These are phyloP conservation scores for Passerina amoena DNA, from an alignment of 2,113 vertebrate species.

Conservation along the genomic window DNA sequence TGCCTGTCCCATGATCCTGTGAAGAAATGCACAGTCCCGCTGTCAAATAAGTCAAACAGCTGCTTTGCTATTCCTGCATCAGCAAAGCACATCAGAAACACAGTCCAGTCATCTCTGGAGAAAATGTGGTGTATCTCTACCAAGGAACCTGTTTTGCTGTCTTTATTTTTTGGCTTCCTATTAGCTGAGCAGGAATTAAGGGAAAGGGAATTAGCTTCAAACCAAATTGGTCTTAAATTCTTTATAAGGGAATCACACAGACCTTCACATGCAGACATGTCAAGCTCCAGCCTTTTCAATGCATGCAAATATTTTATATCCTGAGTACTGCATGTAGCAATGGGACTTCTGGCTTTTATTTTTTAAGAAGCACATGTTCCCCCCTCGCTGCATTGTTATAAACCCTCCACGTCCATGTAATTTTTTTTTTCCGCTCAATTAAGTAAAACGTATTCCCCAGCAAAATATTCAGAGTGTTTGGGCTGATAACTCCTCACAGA, in stretches of 20 bases:
- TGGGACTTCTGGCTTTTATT: not conserved
- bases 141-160: not conserved
- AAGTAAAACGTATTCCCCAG: not conserved
- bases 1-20: not conserved
- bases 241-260: slow-evolving; percentile 15
- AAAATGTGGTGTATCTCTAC: not conserved
- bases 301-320: not conserved
- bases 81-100: not conserved
- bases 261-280: not conserved
- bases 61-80: not conserved
- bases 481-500: not conserved
- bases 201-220: slow-evolving; percentile 37
- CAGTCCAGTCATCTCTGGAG: not conserved
- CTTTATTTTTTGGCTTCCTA: slow-evolving; percentile 5
- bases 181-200: slow-evolving; percentile 10
- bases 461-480: slow-evolving; percentile 14
- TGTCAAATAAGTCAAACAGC: not conserved
- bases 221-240: slow-evolving; percentile 28
- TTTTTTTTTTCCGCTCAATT: slow-evolving; percentile 20
- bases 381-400: not conserved
- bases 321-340: not conserved
- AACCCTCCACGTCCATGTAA: not conserved
- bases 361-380: not conserved
- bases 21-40: not conserved
- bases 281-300: not conserved